Conservation (phyloP, 2,113 vertebrate species). For the Upupa epops region DNA sequence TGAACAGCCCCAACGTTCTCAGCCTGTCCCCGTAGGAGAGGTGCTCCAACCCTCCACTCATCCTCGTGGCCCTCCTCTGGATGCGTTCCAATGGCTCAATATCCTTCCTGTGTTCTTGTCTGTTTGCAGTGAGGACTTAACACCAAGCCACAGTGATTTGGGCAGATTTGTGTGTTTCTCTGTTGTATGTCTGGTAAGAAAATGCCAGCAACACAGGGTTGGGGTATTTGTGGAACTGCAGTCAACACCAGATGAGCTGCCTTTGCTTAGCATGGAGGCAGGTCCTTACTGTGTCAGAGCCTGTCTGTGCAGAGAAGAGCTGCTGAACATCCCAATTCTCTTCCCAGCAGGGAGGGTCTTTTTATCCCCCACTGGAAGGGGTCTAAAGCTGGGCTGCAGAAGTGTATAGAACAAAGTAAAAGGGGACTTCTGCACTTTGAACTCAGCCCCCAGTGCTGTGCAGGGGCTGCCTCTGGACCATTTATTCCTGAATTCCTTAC, state of each 20-base stretch:
- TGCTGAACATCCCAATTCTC: background rate
- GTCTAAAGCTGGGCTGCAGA: background rate
- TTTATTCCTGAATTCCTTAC: background rate
- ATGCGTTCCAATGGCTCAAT: too few species aligned
- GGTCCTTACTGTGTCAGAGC: background rate
- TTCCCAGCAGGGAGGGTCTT: background rate
- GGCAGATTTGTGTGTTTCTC: background rate
- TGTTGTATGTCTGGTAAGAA: background rate
- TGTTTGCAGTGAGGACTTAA: rapidly evolving
- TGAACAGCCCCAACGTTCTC: too few species aligned
- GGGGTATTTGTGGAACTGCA: background rate
- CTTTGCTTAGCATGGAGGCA: background rate
- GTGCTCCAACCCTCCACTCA: too few species aligned
- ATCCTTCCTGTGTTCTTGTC: too few species aligned
- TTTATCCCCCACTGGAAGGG: background rate
- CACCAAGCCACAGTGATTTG: background rate
- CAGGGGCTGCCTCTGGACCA: background rate
- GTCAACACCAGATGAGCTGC: background rate
- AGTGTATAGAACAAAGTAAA: background rate
- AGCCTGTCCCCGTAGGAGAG: too few species aligned
- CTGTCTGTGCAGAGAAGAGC: background rate
- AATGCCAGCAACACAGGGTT: background rate
- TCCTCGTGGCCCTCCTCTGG: too few species aligned
- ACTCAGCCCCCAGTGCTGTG: background rate
- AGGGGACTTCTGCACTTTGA: background rate